Base-by-base conservation (phyloP, 2,113 vertebrate species). In the Macroglossus sobrinus region DNA sequence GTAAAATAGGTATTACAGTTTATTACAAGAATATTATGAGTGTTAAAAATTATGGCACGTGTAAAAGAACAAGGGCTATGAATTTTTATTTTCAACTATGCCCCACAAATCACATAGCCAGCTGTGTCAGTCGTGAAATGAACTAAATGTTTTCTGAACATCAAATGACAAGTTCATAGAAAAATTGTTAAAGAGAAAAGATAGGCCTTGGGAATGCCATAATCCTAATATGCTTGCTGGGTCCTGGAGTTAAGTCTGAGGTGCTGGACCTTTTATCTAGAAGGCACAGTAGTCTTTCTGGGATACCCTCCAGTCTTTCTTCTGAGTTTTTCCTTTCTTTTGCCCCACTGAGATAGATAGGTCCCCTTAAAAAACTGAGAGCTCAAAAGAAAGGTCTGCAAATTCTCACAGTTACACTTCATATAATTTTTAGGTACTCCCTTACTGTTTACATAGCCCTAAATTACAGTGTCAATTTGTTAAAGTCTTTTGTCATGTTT, bases 81-180 rank as follows among this genome's bases (percentile, higher is more conserved):
- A 6, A 21, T 85, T 97, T 95, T 87, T 87, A 53, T 92, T 87
- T 94, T 72, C 7, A 43, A 16, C 11, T 80, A n/a, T 24, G 33
- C 16, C 21, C 40, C 81, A 14, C 33, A 91, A 55, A 66, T 89
- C 24, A 47, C 47, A 33, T 38, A 78, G 35, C 43, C n/a, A 78
- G 6, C 55, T 7, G 3, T 63, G 35, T 53, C 71, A 71, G 15
- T 90, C 47, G 50, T 35, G 72, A 5, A 19, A 75, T 26, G 5
- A 26, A 24, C 33, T 92, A 87, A 86, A 59, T 94, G 45, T 72
- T 95, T 89, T n/a, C 66, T 95, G 24, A 95, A 66, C 13, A 85
- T 93, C 72, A 95, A 86, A 55, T 82, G 40, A 78, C 35, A 76
- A 3, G 80, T 96, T 89, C 57, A 93, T 38, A 92, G 55, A 40